Base-by-base conservation (phyloP, 1,140 invertebrate genomes). In the Cyclargus thomasi region DNA sequence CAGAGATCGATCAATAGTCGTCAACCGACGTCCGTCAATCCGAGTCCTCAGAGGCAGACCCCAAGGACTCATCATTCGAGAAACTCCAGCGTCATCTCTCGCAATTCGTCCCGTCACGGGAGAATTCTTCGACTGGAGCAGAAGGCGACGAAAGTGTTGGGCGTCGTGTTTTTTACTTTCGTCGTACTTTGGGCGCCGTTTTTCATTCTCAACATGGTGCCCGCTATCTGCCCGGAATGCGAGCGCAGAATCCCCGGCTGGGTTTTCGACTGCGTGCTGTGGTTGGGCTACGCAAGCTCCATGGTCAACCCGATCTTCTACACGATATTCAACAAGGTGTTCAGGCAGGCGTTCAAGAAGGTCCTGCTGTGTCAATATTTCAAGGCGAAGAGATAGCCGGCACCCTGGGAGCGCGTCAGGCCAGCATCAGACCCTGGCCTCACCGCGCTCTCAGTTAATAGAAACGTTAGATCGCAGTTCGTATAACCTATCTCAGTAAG, bases 271-370 rank as follows among this genome's bases (percentile, higher is more conserved):
- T 93, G 96, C 59, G 95, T 96, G 20, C 95, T 96, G 16, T 98
- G 97, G 97, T 90, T 98, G 36, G 97, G 97, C 53, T 98, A 98
- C 85, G 95, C 96, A 35, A 97, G 96, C 76, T 97, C 96, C 2
- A 97, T 97, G 94, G 96, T 98, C 11, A 98, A 98, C 90, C 97
- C 97, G 0, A 96, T 97, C 71, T 97, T 98, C 88, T 98, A 98
- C 84, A 98, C 97, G 1, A 97, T 98, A 69, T 98, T 98, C 90
- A 98, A 98, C 89, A 97, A 97, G 82, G 95, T 97, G 47, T 98
- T 98, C 86, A 91, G 97, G 53, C 95, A 97, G 79, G 96, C 97
- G 0, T 98, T 98, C 86, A 95, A 97, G 75, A 96, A 96, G 81
- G 96, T 98, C 0, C 82, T 98, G n/a, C 88, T 94, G 22, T 97